A percentile compares a stretch with the other conserved stretches of the same genome.
phyloP scores from a whole-genome alignment of 2,797 vertebrate genomes.

The Pipistrellus kuhlii region DNA sequence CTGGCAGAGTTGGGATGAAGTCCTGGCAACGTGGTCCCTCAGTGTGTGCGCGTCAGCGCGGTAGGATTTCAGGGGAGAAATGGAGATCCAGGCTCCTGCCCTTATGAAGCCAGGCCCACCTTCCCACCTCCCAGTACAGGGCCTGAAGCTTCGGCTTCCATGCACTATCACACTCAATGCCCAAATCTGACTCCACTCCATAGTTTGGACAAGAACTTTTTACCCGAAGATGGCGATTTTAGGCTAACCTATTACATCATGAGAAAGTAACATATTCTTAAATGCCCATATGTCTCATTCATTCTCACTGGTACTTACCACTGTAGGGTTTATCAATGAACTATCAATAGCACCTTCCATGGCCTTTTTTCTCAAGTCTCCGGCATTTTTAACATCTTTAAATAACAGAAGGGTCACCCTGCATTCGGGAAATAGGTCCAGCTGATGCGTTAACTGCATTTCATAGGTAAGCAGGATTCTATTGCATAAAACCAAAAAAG shows the following conservation, averaged over 20 bases:
- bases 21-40: no score
- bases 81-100: not conserved
- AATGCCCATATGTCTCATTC: not conserved
- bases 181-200: conserved; percentile 10
- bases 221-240: conserved; percentile 1
- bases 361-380: conserved; percentile 90
- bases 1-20: not conserved
- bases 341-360: conserved; percentile 91
- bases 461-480: conserved; percentile 32
- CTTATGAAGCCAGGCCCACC: not conserved
- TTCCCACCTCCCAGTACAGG: not conserved
- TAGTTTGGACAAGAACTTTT: not conserved
- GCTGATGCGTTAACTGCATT: conserved; percentile 89
- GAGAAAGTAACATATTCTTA: conserved; percentile 32
- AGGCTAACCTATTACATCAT: not conserved
- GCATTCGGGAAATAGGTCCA: conserved; percentile 93
- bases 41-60: not conserved
- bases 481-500: conserved; percentile 16
- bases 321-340: conserved; percentile 92
- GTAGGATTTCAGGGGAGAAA: not conserved
- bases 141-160: not conserved
- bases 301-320: conserved; percentile 88
- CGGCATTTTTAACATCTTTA: conserved; percentile 91
- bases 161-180: not conserved
- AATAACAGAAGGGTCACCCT: conserved; percentile 93